Percentiles rank a stretch among this genome's conserved stretches.
These are phyloP conservation scores for Dicyrtoma fusca DNA, from an alignment of 2,888 invertebrate genomes.

Conservation along the genomic window DNA sequence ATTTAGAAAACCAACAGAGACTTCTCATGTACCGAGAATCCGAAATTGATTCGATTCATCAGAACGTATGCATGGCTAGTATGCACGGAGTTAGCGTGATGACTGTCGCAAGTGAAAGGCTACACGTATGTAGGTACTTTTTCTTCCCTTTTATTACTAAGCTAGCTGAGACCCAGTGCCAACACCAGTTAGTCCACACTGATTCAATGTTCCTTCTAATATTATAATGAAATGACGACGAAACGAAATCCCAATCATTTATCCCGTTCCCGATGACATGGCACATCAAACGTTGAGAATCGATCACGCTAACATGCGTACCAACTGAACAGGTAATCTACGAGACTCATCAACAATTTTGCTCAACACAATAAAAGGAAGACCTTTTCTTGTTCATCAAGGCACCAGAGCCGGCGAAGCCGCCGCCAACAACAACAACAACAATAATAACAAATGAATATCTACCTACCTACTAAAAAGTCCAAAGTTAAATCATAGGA, in stretches of 20 bases:
- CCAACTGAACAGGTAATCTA: constrained; percentile 26
- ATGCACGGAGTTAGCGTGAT: no score
- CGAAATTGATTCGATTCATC: no score
- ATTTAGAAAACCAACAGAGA: no score
- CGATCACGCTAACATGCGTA: constrained; percentile 29
- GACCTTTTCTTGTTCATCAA: constrained; percentile 22
- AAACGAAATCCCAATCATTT: constrained; percentile 17
- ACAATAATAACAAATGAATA: neutral
- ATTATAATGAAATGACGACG: constrained; percentile 11
- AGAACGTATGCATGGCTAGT: no score
- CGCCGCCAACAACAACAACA: neutral
- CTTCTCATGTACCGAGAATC: no score
- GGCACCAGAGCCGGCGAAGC: constrained; percentile 9
- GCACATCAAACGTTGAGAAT: constrained; percentile 28
- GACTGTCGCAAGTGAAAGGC: no score
- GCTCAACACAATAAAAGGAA: constrained; percentile 20
- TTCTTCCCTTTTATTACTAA: no score
- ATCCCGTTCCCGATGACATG: constrained; percentile 31
- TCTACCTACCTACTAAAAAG: neutral
- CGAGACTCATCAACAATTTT: constrained; percentile 25
- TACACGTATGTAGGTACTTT: no score
- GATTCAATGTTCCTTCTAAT: no score
- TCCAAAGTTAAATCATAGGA: constrained; percentile 18
- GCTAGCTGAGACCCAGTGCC: no score
- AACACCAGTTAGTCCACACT: no score